Conservation (phyloP, 2,113 vertebrate genomes). For the Asarcornis scutulata region DNA sequence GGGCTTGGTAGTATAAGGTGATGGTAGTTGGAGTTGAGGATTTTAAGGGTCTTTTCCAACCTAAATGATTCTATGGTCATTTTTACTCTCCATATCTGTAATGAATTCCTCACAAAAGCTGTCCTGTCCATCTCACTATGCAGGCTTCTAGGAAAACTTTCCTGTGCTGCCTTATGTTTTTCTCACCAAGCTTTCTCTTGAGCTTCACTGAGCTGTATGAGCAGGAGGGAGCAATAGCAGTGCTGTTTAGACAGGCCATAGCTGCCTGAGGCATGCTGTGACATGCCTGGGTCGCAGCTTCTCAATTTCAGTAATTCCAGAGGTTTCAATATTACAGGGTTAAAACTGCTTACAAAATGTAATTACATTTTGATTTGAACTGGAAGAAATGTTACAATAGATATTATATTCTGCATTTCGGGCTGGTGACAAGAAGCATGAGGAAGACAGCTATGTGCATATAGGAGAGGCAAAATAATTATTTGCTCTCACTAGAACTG, state of each 20-base stretch:
- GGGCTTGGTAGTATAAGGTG: too few relatives aligned
- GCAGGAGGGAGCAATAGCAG: accelerated
- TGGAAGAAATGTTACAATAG: constrained; percentile 32
- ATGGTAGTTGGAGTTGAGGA: too few relatives aligned
- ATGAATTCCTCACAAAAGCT: neutral
- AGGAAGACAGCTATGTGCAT: constrained; percentile 3
- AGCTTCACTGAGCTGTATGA: accelerated
- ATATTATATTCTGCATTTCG: constrained; percentile 32
- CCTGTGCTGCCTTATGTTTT: neutral
- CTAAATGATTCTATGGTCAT: neutral
- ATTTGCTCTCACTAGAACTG: neutral
- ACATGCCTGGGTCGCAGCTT: neutral
- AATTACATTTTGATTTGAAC: constrained; percentile 58
- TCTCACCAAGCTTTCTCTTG: accelerated
- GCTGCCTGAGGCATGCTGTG: neutral
- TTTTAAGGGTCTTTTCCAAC: too few relatives aligned
- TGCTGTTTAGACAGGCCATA: neutral
- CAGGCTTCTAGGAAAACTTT: neutral
- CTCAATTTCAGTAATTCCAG: neutral
- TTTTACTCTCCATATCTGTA: neutral
- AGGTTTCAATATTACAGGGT: constrained; percentile 1
- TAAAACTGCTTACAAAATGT: constrained; percentile 27
- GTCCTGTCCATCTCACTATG: neutral
- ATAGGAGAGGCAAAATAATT: neutral
- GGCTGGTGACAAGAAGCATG: neutral